Base-by-base conservation (phyloP, 2,888 invertebrate species). In the Habroteleia sp. region DNA sequence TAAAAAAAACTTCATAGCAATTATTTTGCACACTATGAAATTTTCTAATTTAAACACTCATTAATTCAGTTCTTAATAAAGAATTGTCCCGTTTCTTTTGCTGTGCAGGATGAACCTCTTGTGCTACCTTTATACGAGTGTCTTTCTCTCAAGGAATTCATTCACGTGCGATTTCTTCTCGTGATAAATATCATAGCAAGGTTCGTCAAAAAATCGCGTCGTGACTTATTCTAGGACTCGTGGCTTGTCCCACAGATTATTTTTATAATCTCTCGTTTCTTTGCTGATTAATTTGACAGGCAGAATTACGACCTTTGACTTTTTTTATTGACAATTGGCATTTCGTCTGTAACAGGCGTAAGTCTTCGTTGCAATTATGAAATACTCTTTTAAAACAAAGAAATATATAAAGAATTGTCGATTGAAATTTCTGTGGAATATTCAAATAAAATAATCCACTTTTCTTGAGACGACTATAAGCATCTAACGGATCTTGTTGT, bases 161-260 rank as follows among this genome's bases (percentile, higher is more conserved):
- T 58, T 58, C 58, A 44, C 58, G 58, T 58, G 20, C 31, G 58
- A 58, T 58, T 42, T 39, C 56, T 58, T 58, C 42, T 33, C 33
- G 7, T 58, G 58, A 58, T 56, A 56, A 56, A 56, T 58, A 33
- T 44, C 42, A 58, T 17, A 58, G 58, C 23, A 10, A 14, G 25
- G 25, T 23, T 41, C 41, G 41, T 17, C 29, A 11, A 56, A 56
- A 56, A 56, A 56, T 39, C 5, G 13, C 10, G 31, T 56, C 54
- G 54, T 41, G 54, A 56, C 54, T 56, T 41, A 41, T 39, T 35
- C 41, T 14, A 31, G 11, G 35, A 17, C 17, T 41, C 10, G 54
- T 11, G 11, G 41, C 54, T 20, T 56, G 54, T 41, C 31, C 8
- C 16, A n/a, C 39, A 16, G 20, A 31, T 13, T 8, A 41, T 56